A percentile compares a stretch with the other conserved stretches of the same genome.
Evolutionary conservation across 2,888 invertebrate genomes (phyloP).

Genomic region (Petrophora chlorosata): DNA sequence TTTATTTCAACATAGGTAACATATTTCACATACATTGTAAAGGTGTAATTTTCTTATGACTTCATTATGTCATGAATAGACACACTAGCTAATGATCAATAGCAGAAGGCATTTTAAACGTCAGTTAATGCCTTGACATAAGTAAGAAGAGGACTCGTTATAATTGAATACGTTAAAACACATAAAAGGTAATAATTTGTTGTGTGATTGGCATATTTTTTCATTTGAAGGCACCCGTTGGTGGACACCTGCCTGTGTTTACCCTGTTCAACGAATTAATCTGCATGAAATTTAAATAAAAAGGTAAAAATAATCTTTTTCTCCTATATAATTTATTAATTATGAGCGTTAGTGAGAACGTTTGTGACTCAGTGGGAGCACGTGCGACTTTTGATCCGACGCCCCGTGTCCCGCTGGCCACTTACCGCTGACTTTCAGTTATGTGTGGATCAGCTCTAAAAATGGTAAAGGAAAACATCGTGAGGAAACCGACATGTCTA

Average conservation of each 20-base stretch:
- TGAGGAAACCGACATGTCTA: too few species aligned
- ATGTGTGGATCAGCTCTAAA: too few species aligned
- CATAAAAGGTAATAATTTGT: conserved; percentile 50
- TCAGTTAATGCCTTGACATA: conserved; percentile 21
- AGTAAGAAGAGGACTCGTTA: conserved; percentile 49
- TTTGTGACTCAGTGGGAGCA: too few species aligned
- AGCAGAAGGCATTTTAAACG: conserved; percentile 1
- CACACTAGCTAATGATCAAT: conserved; percentile 6
- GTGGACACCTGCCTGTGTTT: conserved; percentile 39
- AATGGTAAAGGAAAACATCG: too few species aligned
- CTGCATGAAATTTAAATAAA: conserved; percentile 37
- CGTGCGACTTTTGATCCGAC: too few species aligned
- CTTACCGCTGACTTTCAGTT: too few species aligned
- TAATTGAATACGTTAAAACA: conserved; percentile 47
- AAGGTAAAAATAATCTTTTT: too few species aligned
- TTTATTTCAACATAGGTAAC: too few species aligned
- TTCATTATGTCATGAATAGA: conserved; percentile 1
- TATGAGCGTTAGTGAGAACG: too few species aligned
- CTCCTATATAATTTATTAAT: too few species aligned
- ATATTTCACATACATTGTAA: too few species aligned
- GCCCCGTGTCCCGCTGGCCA: too few species aligned
- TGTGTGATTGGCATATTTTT: conserved; percentile 55
- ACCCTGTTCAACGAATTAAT: conserved; percentile 30
- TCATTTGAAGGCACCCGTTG: conserved; percentile 37
- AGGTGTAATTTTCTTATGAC: conserved; percentile 4